Evolutionary conservation across 1,140 invertebrate species (phyloP).

Genomic region (Leptinotarsa undecemlineata): DNA sequence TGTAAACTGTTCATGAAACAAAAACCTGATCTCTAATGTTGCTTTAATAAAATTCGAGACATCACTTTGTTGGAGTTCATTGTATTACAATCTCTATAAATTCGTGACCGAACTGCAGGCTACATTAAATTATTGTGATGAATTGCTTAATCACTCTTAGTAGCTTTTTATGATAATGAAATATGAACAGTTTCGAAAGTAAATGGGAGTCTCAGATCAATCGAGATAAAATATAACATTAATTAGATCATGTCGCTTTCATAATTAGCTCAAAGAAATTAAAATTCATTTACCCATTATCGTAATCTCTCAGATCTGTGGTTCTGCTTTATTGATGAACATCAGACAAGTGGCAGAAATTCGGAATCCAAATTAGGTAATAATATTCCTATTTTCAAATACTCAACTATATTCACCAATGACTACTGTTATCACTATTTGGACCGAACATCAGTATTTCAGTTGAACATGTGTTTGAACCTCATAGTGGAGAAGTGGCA

Average conservation of each 20-base stretch:
- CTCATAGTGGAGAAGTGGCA: too few relatives aligned
- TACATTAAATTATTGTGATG: conserved; percentile 6
- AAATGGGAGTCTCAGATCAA: neutral
- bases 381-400: too few relatives aligned
- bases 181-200: neutral
- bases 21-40: neutral
- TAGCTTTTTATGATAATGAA: conserved; percentile 6
- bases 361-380: too few relatives aligned
- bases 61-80: neutral
- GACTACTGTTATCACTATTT: too few relatives aligned
- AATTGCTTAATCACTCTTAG: conserved; percentile 4
- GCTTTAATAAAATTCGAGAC: neutral
- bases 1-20: neutral
- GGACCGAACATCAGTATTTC: too few relatives aligned
- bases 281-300: neutral
- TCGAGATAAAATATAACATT: neutral
- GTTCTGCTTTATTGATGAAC: neutral
- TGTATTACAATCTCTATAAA: neutral
- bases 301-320: neutral
- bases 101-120: neutral
- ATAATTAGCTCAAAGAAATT: neutral
- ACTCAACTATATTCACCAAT: too few relatives aligned
- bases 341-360: too few relatives aligned
- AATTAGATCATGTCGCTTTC: conserved; percentile 3
- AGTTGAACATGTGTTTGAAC: too few relatives aligned